phyloP scores from a whole-genome alignment of 2,113 vertebrate species.

The Octodon degus region DNA sequence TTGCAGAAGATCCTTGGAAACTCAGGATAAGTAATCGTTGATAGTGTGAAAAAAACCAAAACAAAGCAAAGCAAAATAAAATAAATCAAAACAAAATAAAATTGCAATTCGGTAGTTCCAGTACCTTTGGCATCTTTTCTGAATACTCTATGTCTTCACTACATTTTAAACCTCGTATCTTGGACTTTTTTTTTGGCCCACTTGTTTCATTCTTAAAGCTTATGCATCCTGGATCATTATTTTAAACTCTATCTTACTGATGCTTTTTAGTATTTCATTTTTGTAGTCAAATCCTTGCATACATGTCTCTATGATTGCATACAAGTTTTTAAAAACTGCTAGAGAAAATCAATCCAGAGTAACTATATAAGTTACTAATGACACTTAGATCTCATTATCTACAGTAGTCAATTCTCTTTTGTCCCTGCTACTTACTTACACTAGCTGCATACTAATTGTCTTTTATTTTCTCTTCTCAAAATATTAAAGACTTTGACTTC shows the following conservation, averaged over 20 bases:
- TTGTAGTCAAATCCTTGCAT: background rate
- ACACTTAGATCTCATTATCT: background rate
- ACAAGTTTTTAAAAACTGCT: background rate
- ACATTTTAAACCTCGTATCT: background rate
- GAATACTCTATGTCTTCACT: background rate
- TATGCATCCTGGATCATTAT: background rate
- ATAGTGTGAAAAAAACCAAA: background rate
- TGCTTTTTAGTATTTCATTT: background rate
- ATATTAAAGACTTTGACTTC: background rate
- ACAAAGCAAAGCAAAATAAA: too few species aligned
- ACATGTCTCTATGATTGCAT: background rate
- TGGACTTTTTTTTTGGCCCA: background rate
- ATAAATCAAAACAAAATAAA: background rate
- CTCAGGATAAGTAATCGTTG: rapidly evolving
- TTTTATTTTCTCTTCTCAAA: background rate
- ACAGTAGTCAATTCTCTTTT: background rate
- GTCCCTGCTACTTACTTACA: background rate
- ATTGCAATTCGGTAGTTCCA: background rate
- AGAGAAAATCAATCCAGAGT: background rate
- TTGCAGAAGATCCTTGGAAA: background rate
- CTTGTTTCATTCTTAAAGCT: background rate
- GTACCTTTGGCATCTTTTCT: background rate
- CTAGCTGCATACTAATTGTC: background rate
- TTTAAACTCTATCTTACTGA: background rate
- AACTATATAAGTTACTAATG: background rate